These are phyloP conservation scores for Drosophila micromelanica DNA, from an alignment of 1,140 invertebrate species.

Conservation along the genomic window DNA sequence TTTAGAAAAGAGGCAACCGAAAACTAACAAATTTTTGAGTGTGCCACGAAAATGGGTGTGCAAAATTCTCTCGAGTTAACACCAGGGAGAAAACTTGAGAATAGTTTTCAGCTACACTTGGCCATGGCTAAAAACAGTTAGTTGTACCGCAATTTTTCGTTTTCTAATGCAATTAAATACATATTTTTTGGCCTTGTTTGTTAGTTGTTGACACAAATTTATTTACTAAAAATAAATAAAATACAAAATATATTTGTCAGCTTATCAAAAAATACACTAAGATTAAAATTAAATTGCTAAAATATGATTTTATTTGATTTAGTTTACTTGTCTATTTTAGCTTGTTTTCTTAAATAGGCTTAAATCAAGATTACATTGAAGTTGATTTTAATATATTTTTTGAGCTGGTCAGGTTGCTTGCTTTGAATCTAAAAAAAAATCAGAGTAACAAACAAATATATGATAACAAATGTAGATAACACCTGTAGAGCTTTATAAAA, in stretches of 20 bases:
- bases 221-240: too few relatives aligned
- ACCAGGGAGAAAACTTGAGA: constrained; percentile 24
- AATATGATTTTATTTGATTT: too few relatives aligned
- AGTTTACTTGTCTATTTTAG: neutral
- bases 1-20: neutral
- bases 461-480: neutral
- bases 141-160: constrained; percentile 28
- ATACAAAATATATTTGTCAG: neutral
- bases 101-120: neutral
- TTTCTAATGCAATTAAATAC: constrained; percentile 32
- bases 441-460: neutral
- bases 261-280: too few relatives aligned
- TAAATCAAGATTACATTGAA: too few relatives aligned
- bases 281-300: too few relatives aligned
- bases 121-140: constrained; percentile 23
- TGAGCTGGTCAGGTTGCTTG: too few relatives aligned
- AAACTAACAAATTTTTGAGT: constrained; percentile 32
- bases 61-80: constrained; percentile 2
- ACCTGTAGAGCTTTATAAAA: neutral
- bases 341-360: neutral
- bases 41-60: constrained; percentile 16
- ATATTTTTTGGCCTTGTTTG: constrained; percentile 10
- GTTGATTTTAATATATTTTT: too few relatives aligned
- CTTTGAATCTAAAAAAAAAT: too few relatives aligned
- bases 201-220: too few relatives aligned